Percentiles rank a stretch among this genome's conserved stretches.
phyloP scores from a whole-genome alignment of 2,113 vertebrate genomes.

The Dicaeum eximium region DNA sequence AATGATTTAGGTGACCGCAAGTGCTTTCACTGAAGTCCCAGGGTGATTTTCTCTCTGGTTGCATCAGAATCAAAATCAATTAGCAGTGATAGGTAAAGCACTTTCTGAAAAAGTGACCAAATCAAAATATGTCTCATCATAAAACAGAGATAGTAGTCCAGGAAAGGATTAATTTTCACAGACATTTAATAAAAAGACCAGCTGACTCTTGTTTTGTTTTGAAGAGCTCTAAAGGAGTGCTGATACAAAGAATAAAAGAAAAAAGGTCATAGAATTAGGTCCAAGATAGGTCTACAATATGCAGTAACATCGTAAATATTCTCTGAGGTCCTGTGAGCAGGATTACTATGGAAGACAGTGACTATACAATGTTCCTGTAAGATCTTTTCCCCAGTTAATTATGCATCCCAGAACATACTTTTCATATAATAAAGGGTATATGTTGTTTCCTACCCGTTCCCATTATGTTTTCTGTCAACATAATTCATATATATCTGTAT shows the following conservation, averaged over 20 bases:
- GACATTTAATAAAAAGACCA: background rate
- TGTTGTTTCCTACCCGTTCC: background rate
- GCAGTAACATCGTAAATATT: background rate
- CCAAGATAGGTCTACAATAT: background rate
- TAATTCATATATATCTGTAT: background rate
- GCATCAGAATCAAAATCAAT: background rate
- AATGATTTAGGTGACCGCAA: background rate
- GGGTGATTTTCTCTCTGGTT: background rate
- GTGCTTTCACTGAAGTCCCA: background rate
- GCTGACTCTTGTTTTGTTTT: background rate
- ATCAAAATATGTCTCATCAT: background rate
- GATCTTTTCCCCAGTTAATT: background rate
- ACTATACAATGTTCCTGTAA: background rate
- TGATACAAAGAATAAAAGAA: background rate
- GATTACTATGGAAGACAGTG: background rate
- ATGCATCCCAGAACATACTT: background rate
- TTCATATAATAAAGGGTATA: background rate
- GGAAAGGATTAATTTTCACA: background rate
- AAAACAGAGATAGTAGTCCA: background rate
- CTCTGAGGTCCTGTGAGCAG: background rate
- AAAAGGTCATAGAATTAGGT: background rate
- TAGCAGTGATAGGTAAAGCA: background rate
- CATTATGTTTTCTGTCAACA: background rate
- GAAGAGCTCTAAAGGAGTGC: background rate
- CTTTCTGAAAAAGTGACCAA: background rate